phyloP scores from a whole-genome alignment of 2,797 vertebrate genomes.

The Phrynocephalus vlangalii region DNA sequence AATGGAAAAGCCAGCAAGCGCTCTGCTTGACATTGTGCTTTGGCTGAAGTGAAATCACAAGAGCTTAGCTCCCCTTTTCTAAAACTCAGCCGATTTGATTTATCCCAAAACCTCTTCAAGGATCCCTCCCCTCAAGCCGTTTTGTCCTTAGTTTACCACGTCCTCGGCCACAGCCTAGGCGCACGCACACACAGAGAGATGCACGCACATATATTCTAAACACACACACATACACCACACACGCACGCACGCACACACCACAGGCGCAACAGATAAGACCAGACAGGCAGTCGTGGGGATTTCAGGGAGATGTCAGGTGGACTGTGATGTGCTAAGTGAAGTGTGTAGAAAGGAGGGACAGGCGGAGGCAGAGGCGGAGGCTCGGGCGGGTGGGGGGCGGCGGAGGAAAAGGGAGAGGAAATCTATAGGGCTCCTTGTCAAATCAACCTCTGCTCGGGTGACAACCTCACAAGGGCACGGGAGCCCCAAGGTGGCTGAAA shows the following conservation, averaged over 20 bases:
- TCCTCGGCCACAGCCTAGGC: conserved; percentile 26
- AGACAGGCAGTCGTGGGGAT: conserved; percentile 49
- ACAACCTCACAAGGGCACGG: conserved; percentile 58
- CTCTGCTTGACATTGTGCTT: not conserved
- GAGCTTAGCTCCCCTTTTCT: not conserved
- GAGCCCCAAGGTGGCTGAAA: conserved; percentile 51
- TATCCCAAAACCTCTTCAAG: not conserved
- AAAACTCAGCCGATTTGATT: not conserved
- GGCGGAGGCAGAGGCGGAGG: conserved; percentile 4
- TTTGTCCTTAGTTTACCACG: conserved; percentile 19
- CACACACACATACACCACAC: not conserved
- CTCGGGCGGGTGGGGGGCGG: not conserved
- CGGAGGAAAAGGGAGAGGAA: conserved; percentile 25
- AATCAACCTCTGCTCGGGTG: conserved; percentile 66
- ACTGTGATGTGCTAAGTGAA: conserved; percentile 72
- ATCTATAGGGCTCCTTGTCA: conserved; percentile 52
- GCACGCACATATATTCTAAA: no score
- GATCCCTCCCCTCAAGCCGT: not conserved
- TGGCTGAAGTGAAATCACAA: rapidly evolving
- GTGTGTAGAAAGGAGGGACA: conserved; percentile 64
- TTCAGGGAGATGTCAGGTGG: conserved; percentile 68
- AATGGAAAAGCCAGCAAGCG: rapidly evolving
- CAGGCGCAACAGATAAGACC: conserved; percentile 41
- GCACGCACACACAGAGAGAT: not conserved
- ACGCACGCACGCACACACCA: conserved; percentile 12